These are phyloP conservation scores for Atlantisia rogersi DNA, from an alignment of 2,113 vertebrate species.

Conservation along the genomic window DNA sequence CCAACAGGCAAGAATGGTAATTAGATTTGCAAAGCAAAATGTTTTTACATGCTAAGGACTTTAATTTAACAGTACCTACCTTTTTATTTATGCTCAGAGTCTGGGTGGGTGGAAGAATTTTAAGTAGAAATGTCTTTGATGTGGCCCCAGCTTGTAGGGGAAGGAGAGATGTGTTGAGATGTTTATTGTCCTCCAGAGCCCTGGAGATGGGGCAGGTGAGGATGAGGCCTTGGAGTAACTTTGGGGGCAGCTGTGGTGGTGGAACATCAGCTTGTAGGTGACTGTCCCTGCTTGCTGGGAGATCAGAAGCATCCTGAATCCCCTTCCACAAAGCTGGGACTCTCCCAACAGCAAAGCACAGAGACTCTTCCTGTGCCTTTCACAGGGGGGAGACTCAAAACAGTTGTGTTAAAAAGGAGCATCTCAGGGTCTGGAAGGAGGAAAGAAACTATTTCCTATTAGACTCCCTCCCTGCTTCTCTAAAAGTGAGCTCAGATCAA, in stretches of 20 bases:
- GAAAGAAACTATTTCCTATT: neutral
- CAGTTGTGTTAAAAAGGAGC: neutral
- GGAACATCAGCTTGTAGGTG: neutral
- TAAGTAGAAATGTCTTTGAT: neutral
- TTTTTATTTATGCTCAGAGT: neutral
- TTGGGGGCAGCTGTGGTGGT: neutral
- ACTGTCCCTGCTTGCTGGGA: neutral
- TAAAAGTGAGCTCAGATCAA: neutral
- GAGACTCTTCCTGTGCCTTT: neutral
- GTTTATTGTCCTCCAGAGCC: neutral
- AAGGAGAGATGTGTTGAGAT: neutral
- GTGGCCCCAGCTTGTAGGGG: neutral
- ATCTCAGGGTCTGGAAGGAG: neutral
- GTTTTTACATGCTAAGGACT: neutral
- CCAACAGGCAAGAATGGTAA: neutral
- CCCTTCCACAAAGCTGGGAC: neutral
- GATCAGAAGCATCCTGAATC: neutral
- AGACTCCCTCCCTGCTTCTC: neutral
- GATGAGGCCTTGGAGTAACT: neutral
- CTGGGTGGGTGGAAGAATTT: neutral
- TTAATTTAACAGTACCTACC: neutral
- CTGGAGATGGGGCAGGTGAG: neutral
- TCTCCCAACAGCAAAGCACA: rapidly evolving
- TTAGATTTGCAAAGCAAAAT: neutral
- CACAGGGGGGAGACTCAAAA: neutral